phyloP scores from a whole-genome alignment of 2,113 vertebrate species.

The Riparia riparia region DNA sequence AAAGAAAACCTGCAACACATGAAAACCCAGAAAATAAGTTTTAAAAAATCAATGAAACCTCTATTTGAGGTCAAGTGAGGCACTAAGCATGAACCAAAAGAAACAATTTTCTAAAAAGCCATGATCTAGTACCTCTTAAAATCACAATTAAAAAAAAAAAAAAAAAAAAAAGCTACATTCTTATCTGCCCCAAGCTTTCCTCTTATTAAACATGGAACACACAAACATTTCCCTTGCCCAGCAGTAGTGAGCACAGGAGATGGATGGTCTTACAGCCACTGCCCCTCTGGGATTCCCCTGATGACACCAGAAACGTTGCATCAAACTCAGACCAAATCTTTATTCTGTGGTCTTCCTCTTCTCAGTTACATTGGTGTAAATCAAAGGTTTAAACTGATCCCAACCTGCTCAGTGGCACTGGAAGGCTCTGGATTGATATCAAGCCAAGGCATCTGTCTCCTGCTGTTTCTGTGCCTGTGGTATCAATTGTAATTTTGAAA shows the following conservation, averaged over 20 bases:
- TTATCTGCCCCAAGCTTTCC: not conserved
- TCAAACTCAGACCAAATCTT: not conserved
- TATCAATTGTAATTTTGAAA: slow-evolving; percentile 33
- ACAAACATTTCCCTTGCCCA: not conserved
- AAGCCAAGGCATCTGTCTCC: not conserved
- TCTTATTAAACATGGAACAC: not conserved
- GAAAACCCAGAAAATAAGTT: not conserved
- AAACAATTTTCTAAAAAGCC: not conserved
- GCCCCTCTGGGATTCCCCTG: not conserved
- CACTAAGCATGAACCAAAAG: not conserved
- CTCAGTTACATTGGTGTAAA: not conserved
- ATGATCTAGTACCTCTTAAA: not conserved
- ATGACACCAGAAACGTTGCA: not conserved
- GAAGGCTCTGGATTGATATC: not conserved
- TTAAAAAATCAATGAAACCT: not conserved
- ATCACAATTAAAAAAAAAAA: not conserved
- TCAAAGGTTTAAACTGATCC: not conserved
- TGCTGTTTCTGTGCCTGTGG: not conserved
- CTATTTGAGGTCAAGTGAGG: not conserved
- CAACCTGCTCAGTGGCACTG: not conserved
- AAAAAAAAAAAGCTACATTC: not conserved
- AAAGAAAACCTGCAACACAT: not conserved
- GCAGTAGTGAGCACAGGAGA: not conserved
- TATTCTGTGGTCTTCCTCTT: not conserved
- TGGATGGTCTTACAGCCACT: not conserved